Conservation (phyloP, 2,113 vertebrate genomes). For the Podarcis raffonei region DNA sequence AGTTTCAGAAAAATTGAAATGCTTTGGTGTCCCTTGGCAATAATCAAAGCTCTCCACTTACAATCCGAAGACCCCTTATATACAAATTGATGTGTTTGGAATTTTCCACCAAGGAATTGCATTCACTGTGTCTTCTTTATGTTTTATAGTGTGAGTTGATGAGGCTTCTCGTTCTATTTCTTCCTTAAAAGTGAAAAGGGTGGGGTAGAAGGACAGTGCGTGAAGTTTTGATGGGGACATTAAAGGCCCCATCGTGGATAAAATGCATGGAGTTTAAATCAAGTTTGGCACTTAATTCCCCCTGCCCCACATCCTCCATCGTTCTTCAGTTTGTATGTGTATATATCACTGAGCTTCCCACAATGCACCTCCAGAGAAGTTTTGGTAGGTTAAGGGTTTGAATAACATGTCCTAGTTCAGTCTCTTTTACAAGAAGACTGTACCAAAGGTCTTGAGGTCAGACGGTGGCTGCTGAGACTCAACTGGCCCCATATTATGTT, state of each 20-base stretch:
- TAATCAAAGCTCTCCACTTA: constrained; percentile 40
- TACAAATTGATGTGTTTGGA: constrained; percentile 12
- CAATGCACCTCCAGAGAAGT: background rate
- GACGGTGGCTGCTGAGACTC: constrained; percentile 27
- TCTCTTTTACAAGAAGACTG: constrained; percentile 41
- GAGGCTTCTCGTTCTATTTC: constrained; percentile 38
- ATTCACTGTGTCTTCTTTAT: constrained; percentile 26
- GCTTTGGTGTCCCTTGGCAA: constrained; percentile 41
- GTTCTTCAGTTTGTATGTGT: background rate
- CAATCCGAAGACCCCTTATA: constrained; percentile 40
- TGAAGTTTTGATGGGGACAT: background rate
- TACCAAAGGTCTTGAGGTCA: constrained; percentile 60
- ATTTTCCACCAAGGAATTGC: constrained; percentile 43
- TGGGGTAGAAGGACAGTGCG: background rate
- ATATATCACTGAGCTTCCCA: constrained; percentile 26
- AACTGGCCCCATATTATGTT: constrained; percentile 35
- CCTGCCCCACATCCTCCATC: constrained; percentile 7
- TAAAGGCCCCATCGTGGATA: background rate
- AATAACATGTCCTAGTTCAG: constrained; percentile 29
- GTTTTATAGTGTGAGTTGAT: constrained; percentile 22
- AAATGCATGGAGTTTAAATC: background rate
- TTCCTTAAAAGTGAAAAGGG: constrained; percentile 7
- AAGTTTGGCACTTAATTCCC: background rate
- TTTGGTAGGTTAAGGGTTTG: constrained; percentile 27
- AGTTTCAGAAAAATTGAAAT: constrained; percentile 48